Evolutionary conservation across 2,113 vertebrate species (phyloP).

Genomic region (Platysteira castanea): DNA sequence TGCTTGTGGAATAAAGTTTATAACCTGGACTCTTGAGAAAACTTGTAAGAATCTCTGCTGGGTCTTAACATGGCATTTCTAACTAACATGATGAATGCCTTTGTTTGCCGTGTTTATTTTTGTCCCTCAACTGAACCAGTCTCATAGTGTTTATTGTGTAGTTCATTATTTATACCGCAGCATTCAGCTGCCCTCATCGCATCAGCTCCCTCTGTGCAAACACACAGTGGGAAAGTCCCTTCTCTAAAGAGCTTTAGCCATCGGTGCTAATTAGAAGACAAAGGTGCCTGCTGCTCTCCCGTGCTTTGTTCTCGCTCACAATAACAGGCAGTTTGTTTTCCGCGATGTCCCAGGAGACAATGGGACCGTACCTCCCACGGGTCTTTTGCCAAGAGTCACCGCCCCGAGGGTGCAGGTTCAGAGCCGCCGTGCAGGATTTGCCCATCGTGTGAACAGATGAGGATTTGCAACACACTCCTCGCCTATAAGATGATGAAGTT

Average conservation of each 20-base stretch:
- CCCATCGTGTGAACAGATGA: neutral
- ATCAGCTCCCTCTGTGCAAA: conserved; percentile 27
- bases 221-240: conserved; percentile 35
- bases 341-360: neutral
- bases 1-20: neutral
- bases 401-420: neutral
- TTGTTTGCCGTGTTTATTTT: conserved; percentile 42
- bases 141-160: neutral
- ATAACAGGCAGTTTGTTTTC: neutral
- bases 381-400: neutral
- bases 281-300: conserved; percentile 47
- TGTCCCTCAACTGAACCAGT: neutral
- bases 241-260: conserved; percentile 28
- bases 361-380: neutral
- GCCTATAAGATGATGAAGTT: neutral
- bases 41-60: neutral
- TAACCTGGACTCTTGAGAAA: neutral
- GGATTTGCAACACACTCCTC: neutral
- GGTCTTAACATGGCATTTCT: neutral
- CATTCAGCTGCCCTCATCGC: conserved; percentile 35
- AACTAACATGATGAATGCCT: neutral
- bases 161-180: conserved; percentile 41
- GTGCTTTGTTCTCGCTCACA: neutral
- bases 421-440: neutral
- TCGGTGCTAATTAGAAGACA: conserved; percentile 42